These are phyloP conservation scores for Suillia variegata DNA, from an alignment of 2,888 invertebrate genomes.

Conservation along the genomic window DNA sequence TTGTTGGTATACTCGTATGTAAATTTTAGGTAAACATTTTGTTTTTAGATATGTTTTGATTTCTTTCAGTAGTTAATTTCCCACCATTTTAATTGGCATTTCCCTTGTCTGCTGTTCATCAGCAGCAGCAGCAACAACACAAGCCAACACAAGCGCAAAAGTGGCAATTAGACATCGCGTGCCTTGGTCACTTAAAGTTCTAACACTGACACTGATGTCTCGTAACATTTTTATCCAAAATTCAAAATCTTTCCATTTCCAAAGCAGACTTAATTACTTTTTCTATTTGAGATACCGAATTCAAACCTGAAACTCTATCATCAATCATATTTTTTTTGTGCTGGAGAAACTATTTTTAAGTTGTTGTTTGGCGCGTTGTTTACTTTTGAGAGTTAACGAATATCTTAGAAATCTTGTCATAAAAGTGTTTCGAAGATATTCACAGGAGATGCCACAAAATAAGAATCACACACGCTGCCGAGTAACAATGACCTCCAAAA, in stretches of 20 bases:
- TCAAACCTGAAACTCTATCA: not conserved
- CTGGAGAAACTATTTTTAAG: not conserved
- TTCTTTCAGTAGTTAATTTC: no score
- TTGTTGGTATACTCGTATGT: no score
- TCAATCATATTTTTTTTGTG: not conserved
- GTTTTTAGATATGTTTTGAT: no score
- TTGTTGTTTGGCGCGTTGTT: not conserved
- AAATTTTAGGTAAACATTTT: no score
- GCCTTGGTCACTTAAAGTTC: slow-evolving; percentile 1
- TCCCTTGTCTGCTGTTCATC: no score
- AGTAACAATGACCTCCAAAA: slow-evolving; percentile 15
- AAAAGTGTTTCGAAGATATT: not conserved
- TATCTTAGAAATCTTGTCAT: not conserved
- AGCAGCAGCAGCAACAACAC: no score
- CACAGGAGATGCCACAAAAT: not conserved
- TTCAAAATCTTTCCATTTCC: not conserved
- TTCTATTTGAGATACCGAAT: no score
- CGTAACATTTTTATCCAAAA: not conserved
- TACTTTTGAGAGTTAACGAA: not conserved
- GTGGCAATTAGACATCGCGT: slow-evolving; percentile 3
- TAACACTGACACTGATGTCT: slow-evolving; percentile 1
- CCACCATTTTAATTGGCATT: no score
- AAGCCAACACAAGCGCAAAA: no score
- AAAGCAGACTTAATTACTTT: not conserved
- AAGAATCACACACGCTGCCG: not conserved